These are phyloP conservation scores for Sceliomorpha sp. DNA, from an alignment of 2,888 invertebrate species.

Conservation along the genomic window DNA sequence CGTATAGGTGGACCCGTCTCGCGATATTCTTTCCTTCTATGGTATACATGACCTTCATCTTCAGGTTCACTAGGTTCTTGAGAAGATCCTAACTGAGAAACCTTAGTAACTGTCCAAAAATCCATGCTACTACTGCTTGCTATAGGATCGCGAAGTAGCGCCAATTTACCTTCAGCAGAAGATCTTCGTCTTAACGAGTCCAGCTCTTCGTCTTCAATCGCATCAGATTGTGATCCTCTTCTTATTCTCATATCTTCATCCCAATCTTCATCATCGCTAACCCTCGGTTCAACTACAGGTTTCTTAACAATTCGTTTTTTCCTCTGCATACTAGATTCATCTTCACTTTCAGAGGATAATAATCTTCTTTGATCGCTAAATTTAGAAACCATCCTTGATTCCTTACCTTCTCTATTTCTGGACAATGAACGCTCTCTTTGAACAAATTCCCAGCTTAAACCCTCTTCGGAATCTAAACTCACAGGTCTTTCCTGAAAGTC, in stretches of 20 bases:
- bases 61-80: conserved; percentile 73
- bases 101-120: conserved; percentile 74
- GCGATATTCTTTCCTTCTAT: conserved; percentile 63
- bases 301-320: conserved; percentile 28
- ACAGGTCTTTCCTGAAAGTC: conserved; percentile 52
- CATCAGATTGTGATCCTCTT: conserved; percentile 59
- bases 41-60: conserved; percentile 61
- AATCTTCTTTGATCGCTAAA: conserved; percentile 62
- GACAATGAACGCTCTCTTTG: conserved; percentile 63
- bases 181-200: conserved; percentile 70
- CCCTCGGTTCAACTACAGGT: conserved; percentile 59
- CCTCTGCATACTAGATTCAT: no score
- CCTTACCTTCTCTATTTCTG: conserved; percentile 57
- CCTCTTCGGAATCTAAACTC: conserved; percentile 60
- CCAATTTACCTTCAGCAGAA: conserved; percentile 76
- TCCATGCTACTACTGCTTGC: conserved; percentile 72
- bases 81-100: conserved; percentile 69
- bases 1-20: conserved; percentile 62
- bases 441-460: conserved; percentile 63
- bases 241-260: conserved; percentile 70
- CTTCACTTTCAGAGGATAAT: conserved; percentile 74
- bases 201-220: conserved; percentile 63
- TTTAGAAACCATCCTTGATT: conserved; percentile 53
- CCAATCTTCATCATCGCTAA: conserved; percentile 76
- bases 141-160: conserved; percentile 68